Percentiles rank a stretch among this genome's conserved stretches.
phyloP scores from a whole-genome alignment of 2,797 vertebrate genomes.

The Clarias laeviceps region DNA sequence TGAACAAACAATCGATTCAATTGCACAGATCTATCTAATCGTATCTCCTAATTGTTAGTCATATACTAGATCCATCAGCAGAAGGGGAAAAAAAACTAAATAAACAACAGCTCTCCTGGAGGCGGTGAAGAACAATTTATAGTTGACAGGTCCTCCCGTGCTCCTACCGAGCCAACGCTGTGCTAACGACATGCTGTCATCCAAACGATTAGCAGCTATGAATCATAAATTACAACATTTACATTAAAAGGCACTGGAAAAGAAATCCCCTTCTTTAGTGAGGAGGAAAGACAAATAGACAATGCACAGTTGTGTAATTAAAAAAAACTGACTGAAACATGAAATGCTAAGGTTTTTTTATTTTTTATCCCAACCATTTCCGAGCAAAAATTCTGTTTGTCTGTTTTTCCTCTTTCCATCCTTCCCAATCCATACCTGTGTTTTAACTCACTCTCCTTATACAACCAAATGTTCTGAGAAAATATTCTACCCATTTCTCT shows the following conservation, averaged over 20 bases:
- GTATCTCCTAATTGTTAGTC: slow-evolving; percentile 29
- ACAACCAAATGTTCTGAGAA: not conserved
- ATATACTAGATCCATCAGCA: slow-evolving; percentile 24
- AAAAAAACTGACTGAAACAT: not conserved
- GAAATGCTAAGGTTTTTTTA: not conserved
- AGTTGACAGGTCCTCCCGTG: slow-evolving; percentile 8
- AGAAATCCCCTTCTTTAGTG: not conserved
- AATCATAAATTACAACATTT: slow-evolving; percentile 23
- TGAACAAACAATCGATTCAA: no score
- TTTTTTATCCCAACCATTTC: not conserved
- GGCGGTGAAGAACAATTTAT: slow-evolving; percentile 36
- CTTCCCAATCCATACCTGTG: not conserved
- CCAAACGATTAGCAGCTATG: slow-evolving; percentile 7
- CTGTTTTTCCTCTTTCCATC: not conserved
- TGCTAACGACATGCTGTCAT: slow-evolving; percentile 19
- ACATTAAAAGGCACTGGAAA: not conserved
- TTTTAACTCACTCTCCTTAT: not conserved
- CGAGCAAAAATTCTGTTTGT: not conserved
- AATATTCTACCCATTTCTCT: not conserved
- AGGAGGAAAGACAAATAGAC: no score
- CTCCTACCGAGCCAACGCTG: slow-evolving; percentile 19
- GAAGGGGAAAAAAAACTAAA: slow-evolving; percentile 8
- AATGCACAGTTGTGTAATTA: no score
- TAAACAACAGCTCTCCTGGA: slow-evolving; percentile 25
- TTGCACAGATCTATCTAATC: not conserved